phyloP scores from a whole-genome alignment of 2,888 invertebrate species.

The Cistogaster globosa region DNA sequence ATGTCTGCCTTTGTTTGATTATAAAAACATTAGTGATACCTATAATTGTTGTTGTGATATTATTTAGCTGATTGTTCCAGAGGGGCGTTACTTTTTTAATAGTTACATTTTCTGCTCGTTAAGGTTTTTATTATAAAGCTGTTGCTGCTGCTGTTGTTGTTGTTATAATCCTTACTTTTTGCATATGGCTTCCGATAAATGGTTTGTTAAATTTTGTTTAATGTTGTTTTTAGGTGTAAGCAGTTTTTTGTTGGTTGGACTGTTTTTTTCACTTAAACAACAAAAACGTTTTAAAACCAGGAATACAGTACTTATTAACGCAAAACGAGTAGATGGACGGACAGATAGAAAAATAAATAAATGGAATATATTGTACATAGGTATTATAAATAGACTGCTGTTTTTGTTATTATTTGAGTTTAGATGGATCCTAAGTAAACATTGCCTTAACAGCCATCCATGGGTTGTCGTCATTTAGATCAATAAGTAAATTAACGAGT shows the following conservation, averaged over 20 bases:
- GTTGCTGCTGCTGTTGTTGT: slow-evolving; percentile 27
- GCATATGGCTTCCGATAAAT: slow-evolving; percentile 71
- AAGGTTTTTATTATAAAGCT: slow-evolving; percentile 40
- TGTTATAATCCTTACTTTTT: slow-evolving; percentile 58
- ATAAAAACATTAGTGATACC: not conserved
- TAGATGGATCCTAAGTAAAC: slow-evolving; percentile 61
- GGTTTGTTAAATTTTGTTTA: slow-evolving; percentile 28
- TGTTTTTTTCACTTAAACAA: slow-evolving; percentile 48
- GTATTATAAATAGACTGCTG: slow-evolving; percentile 6
- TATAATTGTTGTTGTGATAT: slow-evolving; percentile 9
- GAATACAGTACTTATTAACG: not conserved
- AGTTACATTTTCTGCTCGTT: slow-evolving; percentile 66
- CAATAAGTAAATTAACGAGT: slow-evolving; percentile 70
- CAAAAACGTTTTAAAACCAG: slow-evolving; percentile 28
- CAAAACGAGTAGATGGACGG: slow-evolving; percentile 9
- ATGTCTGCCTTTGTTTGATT: slow-evolving; percentile 40
- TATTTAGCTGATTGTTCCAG: slow-evolving; percentile 23
- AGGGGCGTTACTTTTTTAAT: slow-evolving; percentile 68
- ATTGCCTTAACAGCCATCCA: slow-evolving; percentile 22
- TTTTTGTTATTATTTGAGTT: slow-evolving; percentile 37
- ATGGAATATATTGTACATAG: not conserved
- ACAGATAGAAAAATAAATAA: slow-evolving; percentile 22
- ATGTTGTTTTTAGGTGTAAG: slow-evolving; percentile 18
- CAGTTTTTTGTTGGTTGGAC: slow-evolving; percentile 34
- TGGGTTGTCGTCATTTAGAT: slow-evolving; percentile 69